Evolutionary conservation across 2,113 vertebrate species (phyloP).

Genomic region (Aspidoscelis tigris): DNA sequence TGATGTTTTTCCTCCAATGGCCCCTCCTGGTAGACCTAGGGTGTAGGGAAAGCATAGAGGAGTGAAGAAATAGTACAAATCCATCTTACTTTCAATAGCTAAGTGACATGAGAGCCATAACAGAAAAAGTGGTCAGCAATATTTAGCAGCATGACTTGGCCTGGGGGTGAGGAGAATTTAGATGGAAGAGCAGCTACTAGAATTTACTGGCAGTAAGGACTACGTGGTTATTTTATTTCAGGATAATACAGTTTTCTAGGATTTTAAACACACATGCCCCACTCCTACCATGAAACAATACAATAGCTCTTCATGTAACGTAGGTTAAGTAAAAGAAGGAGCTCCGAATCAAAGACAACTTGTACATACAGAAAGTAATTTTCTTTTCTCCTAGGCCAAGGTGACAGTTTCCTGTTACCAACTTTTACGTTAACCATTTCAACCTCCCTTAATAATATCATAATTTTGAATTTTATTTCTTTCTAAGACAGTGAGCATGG

Average conservation of each 20-base stretch:
- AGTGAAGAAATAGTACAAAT: slow-evolving; percentile 97
- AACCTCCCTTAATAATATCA: neutral
- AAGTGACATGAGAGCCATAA: slow-evolving; percentile 97
- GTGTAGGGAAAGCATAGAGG: slow-evolving; percentile 91
- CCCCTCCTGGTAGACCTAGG: slow-evolving; percentile 93
- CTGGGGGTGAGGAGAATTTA: slow-evolving; percentile 73
- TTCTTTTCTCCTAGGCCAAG: neutral
- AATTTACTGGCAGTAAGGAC: slow-evolving; percentile 80
- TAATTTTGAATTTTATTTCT: neutral
- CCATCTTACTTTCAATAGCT: slow-evolving; percentile 99
- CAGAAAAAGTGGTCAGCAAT: slow-evolving; percentile 95
- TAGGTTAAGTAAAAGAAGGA: neutral
- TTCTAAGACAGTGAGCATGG: neutral
- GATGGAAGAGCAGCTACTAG: slow-evolving; percentile 75
- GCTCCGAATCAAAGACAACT: slow-evolving; percentile 60
- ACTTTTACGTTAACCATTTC: neutral
- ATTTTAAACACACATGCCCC: slow-evolving; percentile 29
- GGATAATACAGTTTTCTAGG: slow-evolving; percentile 71
- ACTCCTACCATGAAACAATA: no score
- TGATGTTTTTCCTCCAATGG: slow-evolving; percentile 97
- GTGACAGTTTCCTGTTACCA: neutral
- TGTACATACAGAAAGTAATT: neutral
- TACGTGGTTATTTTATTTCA: slow-evolving; percentile 71
- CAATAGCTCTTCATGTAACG: neutral
- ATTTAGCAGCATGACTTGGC: slow-evolving; percentile 87